These are phyloP conservation scores for Anabacerthia variegaticeps DNA, from an alignment of 2,797 vertebrate genomes.

Conservation along the genomic window DNA sequence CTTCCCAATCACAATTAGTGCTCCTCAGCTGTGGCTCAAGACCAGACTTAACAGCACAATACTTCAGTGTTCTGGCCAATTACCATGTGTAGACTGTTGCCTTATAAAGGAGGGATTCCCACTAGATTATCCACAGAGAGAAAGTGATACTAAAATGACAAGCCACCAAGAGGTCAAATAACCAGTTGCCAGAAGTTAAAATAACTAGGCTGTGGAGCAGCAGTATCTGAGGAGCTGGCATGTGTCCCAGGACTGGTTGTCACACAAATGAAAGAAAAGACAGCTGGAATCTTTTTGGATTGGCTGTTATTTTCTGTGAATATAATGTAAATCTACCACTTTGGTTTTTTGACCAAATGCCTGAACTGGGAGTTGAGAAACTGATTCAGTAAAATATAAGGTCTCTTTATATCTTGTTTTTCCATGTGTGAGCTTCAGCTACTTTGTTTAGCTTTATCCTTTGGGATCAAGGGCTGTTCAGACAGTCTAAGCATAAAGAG, in stretches of 20 bases:
- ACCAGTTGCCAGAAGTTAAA: constrained; percentile 71
- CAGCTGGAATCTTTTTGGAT: constrained; percentile 52
- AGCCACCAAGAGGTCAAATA: constrained; percentile 72
- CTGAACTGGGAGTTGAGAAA: constrained; percentile 23
- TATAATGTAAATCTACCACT: constrained; percentile 16
- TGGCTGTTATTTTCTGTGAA: constrained; percentile 49
- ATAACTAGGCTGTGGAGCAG: constrained; percentile 57
- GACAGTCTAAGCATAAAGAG: neutral
- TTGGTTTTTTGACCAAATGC: neutral
- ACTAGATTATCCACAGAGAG: constrained; percentile 30
- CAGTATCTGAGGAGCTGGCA: constrained; percentile 61
- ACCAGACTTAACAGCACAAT: constrained; percentile 17
- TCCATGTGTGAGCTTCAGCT: neutral
- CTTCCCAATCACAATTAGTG: neutral
- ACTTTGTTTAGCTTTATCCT: constrained; percentile 1
- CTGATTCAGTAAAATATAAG: neutral
- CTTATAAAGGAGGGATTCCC: constrained; percentile 38
- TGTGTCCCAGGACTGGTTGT: constrained; percentile 64
- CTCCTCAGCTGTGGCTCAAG: constrained; percentile 12
- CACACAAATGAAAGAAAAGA: constrained; percentile 29
- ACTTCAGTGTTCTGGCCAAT: constrained; percentile 44
- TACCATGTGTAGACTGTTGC: neutral
- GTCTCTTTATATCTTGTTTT: neutral
- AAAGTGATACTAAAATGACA: constrained; percentile 54
- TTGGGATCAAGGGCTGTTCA: constrained; percentile 10